A percentile compares a stretch with the other conserved stretches of the same genome.
These are phyloP conservation scores for Psilopsiagon aurifrons DNA, from an alignment of 2,113 vertebrate genomes.

Conservation along the genomic window DNA sequence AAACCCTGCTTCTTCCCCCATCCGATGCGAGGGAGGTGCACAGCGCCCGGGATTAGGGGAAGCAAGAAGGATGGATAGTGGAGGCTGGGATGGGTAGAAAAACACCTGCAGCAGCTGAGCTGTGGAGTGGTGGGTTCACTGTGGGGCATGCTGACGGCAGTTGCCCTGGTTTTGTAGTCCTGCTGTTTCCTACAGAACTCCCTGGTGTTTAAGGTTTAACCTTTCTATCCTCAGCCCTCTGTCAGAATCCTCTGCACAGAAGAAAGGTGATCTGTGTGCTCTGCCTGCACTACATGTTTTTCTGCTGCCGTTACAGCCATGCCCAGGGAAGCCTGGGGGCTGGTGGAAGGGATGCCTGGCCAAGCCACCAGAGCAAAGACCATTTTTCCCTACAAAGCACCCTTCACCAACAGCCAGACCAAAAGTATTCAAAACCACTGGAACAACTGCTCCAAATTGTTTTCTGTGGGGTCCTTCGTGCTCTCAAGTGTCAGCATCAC, in stretches of 20 bases:
- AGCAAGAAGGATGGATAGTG: slow-evolving; percentile 35
- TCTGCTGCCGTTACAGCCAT: not conserved
- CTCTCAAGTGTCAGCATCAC: not conserved
- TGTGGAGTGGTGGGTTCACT: not conserved
- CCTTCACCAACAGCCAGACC: not conserved
- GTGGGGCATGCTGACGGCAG: not conserved
- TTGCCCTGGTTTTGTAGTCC: not conserved
- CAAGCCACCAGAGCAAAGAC: not conserved
- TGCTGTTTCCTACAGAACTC: not conserved
- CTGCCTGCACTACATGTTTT: not conserved
- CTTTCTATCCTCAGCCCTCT: not conserved
- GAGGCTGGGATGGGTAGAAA: slow-evolving; percentile 21
- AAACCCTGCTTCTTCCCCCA: slow-evolving; percentile 18
- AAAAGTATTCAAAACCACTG: not conserved
- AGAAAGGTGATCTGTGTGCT: not conserved
- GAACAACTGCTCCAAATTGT: not conserved
- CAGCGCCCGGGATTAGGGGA: not conserved
- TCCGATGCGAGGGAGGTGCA: not conserved
- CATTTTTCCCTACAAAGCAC: not conserved
- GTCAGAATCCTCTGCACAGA: not conserved
- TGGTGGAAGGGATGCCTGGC: not conserved
- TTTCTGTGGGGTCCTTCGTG: not conserved
- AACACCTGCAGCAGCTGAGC: not conserved
- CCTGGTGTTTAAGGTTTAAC: fast-evolving
- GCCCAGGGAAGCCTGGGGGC: not conserved